Percentiles rank a stretch among this genome's conserved stretches.
Evolutionary conservation across 2,888 invertebrate genomes (phyloP).

Genomic region (Harpalus rubripes): DNA sequence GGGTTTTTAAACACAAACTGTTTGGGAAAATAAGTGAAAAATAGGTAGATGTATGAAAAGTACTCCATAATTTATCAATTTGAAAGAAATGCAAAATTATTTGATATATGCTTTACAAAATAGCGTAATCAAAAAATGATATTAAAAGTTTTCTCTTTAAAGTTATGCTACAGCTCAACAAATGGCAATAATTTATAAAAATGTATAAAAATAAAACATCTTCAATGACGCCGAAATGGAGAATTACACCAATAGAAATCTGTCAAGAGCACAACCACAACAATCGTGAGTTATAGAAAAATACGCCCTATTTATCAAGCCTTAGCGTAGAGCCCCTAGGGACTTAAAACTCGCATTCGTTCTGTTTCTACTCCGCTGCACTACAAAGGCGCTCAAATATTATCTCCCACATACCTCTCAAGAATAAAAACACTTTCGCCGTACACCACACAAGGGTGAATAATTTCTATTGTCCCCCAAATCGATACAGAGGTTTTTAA

Average conservation of each 20-base stretch:
- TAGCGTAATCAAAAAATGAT: too few relatives aligned
- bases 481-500: background rate
- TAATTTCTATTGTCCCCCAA: constrained; percentile 21
- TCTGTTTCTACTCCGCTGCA: constrained; percentile 40
- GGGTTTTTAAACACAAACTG: too few relatives aligned
- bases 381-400: constrained; percentile 30
- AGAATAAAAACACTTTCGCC: constrained; percentile 25
- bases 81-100: too few relatives aligned
- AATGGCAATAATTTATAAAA: constrained; percentile 11
- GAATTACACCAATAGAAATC: constrained; percentile 51
- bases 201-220: constrained; percentile 47
- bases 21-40: too few relatives aligned
- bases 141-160: too few relatives aligned
- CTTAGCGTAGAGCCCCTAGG: constrained; percentile 30
- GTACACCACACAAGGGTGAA: background rate
- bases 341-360: constrained; percentile 45
- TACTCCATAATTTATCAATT: too few relatives aligned
- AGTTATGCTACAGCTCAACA: background rate
- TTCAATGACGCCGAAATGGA: constrained; percentile 49
- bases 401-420: constrained; percentile 24
- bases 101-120: too few relatives aligned
- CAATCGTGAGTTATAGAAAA: constrained; percentile 61
- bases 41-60: too few relatives aligned
- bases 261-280: constrained; percentile 57
- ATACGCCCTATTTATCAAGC: constrained; percentile 61